Base-by-base conservation (phyloP, 2,888 invertebrate genomes). In the Plagodis pulveraria region DNA sequence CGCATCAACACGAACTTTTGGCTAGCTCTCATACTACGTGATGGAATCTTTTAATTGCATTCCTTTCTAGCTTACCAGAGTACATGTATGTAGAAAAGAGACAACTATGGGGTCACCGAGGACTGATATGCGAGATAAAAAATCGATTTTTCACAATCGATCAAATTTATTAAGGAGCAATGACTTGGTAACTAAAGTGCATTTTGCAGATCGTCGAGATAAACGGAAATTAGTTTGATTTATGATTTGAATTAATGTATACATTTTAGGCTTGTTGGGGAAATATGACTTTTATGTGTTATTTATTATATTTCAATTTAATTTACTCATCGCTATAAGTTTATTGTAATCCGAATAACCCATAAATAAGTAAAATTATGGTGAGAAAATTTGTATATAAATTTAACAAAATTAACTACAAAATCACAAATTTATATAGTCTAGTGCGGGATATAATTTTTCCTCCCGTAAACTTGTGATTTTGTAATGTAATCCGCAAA, bases 11-110 rank as follows among this genome's bases (percentile, higher is more conserved):
- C 58, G 59, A 70, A 73, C 67, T 87, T 87, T 88, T 86, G 81
- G 85, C 87, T 85, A 88, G 85, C 80, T 82, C 82, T 81, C 73
- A 76, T 81, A 80, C 75, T 74, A 87, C 88, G 88, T 87, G 89
- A 82, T 70, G 84, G 87, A 85, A 84, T 87, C 86, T 85, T 84
- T 85, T 84, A 81, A 85, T 84, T 81, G 73, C 75, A 69, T 84
- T 83, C 71, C 81, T 63, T 76, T 87, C 81, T 62, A 62, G 65
- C 83, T 60, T 65, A 62, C 58, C 22, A 54, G 56, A 68, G 66
- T 66, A 64, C 64, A 54, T 62, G 49, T 45, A 53, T 43, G 84
- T 66, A 67, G 43, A 73, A 87, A 63, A 45, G 73, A 70, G 81
- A 82, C 56, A 55, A 67, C 41, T 4, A 35, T 58, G 65, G 58